phyloP scores from a whole-genome alignment of 2,113 vertebrate genomes.

The Poeciliopsis turrubarensis region DNA sequence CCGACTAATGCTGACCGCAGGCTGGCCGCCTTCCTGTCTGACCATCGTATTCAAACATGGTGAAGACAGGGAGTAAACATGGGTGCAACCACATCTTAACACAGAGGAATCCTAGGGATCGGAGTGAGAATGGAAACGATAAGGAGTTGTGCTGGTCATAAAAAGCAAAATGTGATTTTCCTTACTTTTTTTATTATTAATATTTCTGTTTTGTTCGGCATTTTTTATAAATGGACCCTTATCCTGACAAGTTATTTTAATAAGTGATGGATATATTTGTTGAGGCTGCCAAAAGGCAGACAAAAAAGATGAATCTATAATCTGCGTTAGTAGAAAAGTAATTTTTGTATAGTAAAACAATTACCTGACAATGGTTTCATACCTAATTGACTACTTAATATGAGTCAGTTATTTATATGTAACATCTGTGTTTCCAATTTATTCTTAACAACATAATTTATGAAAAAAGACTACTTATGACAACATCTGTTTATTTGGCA shows the following conservation, averaged over 20 bases:
- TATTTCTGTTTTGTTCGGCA: background rate
- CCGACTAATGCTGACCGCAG: slow-evolving; percentile 62
- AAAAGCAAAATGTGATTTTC: too few relatives aligned
- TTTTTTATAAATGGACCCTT: background rate
- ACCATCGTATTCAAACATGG: slow-evolving; percentile 68
- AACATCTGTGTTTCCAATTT: too few relatives aligned
- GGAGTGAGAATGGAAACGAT: slow-evolving; percentile 14
- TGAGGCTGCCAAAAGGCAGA: background rate
- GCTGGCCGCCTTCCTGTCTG: slow-evolving; percentile 78
- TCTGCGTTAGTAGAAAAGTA: too few relatives aligned
- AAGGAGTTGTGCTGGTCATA: background rate
- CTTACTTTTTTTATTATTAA: background rate
- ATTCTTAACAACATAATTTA: too few relatives aligned
- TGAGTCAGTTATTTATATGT: too few relatives aligned
- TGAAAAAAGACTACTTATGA: too few relatives aligned
- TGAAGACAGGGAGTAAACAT: slow-evolving; percentile 56
- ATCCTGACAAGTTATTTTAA: background rate
- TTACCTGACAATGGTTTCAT: too few relatives aligned
- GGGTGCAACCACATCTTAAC: slow-evolving; percentile 66
- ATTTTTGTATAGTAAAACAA: too few relatives aligned
- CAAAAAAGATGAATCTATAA: too few relatives aligned
- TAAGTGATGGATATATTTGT: background rate
- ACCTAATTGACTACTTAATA: too few relatives aligned
- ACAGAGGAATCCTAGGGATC: slow-evolving; percentile 41
- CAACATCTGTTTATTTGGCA: too few relatives aligned